Evolutionary conservation across 2,113 vertebrate genomes (phyloP), one percentile per base, ranked within the genome.

Genomic region (Daubentonia madagascariensis): DNA sequence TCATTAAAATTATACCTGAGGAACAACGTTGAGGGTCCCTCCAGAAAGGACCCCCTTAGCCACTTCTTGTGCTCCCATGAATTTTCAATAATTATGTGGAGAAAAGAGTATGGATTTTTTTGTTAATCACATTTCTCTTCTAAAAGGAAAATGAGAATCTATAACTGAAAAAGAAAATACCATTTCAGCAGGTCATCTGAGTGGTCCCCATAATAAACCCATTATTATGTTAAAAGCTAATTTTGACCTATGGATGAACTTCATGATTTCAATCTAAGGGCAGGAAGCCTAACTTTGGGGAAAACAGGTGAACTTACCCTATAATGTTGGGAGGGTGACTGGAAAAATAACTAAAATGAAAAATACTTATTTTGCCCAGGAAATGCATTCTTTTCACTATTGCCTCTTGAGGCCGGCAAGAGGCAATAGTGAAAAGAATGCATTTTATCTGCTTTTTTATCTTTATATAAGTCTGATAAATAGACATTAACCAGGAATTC

Each of bases 391-490:
- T 54, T 92, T 75, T 92, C 37, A 48, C 4, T 35, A 13, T 43
- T 80, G 35, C 25, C n/a, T 43, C 43, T 61, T 75, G 73, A 80
- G 48, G 11, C 37, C 37, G n/a, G n/a, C n/a, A n/a, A n/a, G n/a
- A n/a, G n/a, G n/a, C n/a, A n/a, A n/a, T n/a, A n/a, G n/a, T n/a
- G n/a, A n/a, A n/a, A n/a, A n/a, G n/a, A n/a, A n/a, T 81, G 45
- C 89, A 83, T 91, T 83, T 79, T 11, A n/a, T n/a, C 18, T 80
- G 67, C 43, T 84, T 43, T 84, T 85, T 81, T 80, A 48, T 89
- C 89, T 94, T 92, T 94, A 92, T 92, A 45, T 94, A 93, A 93
- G 32, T 92, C 79, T 76, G 57, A 63, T 43, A 86, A 61, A 61
- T 61, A 52, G 52, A 72, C 35, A 43, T 85, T 67, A 79, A 37